These are phyloP conservation scores for Gadus macrocephalus DNA, from an alignment of 2,113 vertebrate species.

Conservation along the genomic window DNA sequence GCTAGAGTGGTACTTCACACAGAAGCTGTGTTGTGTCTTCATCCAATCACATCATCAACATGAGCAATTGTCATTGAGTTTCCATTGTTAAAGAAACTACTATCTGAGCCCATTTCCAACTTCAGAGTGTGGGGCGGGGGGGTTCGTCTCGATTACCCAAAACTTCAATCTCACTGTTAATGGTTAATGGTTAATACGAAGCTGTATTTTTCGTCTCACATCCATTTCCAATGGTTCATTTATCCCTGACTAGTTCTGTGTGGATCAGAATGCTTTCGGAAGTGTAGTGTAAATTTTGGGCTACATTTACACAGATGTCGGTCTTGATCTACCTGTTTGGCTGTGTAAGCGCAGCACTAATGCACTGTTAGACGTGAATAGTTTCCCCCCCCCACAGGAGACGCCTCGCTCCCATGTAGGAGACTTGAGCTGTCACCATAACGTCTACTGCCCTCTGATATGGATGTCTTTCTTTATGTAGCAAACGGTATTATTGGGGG, in stretches of 20 bases:
- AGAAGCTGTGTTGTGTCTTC: no score
- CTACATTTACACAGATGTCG: conserved; percentile 31
- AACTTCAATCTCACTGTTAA: no score
- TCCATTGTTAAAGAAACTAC: no score
- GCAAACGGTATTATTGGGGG: conserved; percentile 40
- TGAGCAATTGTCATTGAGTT: no score
- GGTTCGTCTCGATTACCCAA: no score
- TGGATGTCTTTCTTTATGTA: conserved; percentile 53
- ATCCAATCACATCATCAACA: no score
- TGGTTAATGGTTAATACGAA: no score
- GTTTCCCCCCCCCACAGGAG: background rate
- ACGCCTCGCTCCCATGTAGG: conserved; percentile 16
- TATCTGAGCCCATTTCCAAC: no score
- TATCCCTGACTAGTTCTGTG: background rate
- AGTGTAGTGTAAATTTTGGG: background rate
- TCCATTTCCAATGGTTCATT: background rate
- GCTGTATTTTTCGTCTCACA: no score
- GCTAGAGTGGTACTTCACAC: background rate
- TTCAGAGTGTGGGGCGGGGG: no score
- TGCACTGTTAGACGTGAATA: conserved; percentile 29
- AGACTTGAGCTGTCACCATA: background rate
- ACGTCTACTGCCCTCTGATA: conserved; percentile 23
- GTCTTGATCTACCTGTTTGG: conserved; percentile 25
- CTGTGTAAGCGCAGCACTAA: conserved; percentile 12
- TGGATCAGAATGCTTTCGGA: no score